phyloP scores from a whole-genome alignment of 2,797 vertebrate genomes.

The Leuciscus waleckii region DNA sequence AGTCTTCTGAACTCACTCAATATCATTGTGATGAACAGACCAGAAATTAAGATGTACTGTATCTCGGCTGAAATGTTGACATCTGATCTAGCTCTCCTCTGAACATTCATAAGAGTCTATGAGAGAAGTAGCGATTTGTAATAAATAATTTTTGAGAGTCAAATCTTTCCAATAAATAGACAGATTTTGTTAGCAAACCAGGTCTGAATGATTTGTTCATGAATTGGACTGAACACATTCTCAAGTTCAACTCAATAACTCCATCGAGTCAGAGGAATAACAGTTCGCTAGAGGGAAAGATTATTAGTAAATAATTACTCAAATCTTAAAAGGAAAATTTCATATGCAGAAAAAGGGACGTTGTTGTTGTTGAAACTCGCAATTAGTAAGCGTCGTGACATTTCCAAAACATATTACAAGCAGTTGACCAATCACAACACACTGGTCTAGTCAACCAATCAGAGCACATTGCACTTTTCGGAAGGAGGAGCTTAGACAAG shows the following conservation, averaged over 20 bases:
- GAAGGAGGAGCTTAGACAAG: too few species aligned
- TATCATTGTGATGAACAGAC: background rate
- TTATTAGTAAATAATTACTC: background rate
- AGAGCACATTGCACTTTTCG: background rate
- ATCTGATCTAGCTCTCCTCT: background rate
- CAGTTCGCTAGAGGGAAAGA: background rate
- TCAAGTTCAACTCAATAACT: background rate
- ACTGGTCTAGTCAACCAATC: background rate
- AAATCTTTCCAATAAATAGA: background rate
- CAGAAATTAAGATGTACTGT: background rate
- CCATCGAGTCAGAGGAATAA: background rate
- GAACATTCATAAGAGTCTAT: background rate
- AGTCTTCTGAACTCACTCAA: background rate
- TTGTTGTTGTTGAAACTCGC: background rate
- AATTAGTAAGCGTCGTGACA: background rate
- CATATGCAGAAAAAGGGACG: background rate
- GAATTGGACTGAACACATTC: background rate
- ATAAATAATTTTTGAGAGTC: background rate
- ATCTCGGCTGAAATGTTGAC: background rate
- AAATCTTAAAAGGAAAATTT: too few species aligned
- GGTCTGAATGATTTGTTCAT: background rate
- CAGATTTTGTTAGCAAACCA: background rate
- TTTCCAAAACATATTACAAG: background rate
- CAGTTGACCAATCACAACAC: background rate
- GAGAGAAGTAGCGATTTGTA: background rate